phyloP scores from a whole-genome alignment of 2,113 vertebrate species.

The Nasalis larvatus region DNA sequence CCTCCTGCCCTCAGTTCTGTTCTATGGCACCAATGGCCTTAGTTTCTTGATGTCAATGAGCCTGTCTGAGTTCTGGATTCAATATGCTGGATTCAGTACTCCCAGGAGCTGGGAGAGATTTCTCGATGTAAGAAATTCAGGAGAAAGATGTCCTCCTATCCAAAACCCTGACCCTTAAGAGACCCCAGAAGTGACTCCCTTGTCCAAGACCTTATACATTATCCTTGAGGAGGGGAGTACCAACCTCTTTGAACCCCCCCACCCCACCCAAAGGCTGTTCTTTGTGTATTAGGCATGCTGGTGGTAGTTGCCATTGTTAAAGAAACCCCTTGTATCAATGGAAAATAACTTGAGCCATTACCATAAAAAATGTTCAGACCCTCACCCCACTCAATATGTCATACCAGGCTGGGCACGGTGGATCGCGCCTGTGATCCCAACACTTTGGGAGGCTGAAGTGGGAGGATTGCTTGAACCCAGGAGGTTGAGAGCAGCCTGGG shows the following conservation, averaged over 20 bases:
- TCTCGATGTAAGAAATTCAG: neutral
- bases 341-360: neutral
- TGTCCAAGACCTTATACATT: neutral
- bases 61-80: neutral
- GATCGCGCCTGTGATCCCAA: too few relatives aligned
- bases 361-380: neutral
- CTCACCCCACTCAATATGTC: neutral
- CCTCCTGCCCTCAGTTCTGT: neutral
- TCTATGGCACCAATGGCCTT: neutral
- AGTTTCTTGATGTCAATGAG: neutral
- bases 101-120: neutral
- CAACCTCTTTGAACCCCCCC: neutral
- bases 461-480: too few relatives aligned
- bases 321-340: neutral
- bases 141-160: neutral
- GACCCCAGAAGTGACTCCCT: neutral
- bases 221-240: neutral
- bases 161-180: neutral
- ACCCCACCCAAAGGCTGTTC: neutral
- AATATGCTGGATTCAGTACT: neutral
- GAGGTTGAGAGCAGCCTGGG: too few relatives aligned
- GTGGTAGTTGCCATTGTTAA: neutral
- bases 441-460: too few relatives aligned
- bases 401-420: too few relatives aligned
- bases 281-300: neutral